Evolutionary conservation across 2,888 invertebrate species (phyloP).

Genomic region (Eretmocerus hayati): DNA sequence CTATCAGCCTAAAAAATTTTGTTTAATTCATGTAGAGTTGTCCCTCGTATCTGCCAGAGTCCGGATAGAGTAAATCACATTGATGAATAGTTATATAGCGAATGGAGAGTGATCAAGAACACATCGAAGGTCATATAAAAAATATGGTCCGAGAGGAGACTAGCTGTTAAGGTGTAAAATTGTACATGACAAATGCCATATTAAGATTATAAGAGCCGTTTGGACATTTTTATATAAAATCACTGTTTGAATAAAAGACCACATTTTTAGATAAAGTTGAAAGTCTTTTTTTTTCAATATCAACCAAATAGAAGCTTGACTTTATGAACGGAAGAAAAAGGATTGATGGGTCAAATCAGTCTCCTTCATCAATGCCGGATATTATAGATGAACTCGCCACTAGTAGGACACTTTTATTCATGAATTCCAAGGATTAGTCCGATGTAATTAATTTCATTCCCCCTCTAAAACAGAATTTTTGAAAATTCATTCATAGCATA

Average conservation of each 20-base stretch:
- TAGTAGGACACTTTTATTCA: too few species aligned
- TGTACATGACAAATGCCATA: slow-evolving; percentile 21
- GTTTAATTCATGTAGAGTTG: slow-evolving; percentile 5
- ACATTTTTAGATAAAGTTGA: slow-evolving; percentile 13
- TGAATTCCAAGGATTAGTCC: too few species aligned
- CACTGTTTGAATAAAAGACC: slow-evolving; percentile 19
- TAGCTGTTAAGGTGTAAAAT: slow-evolving; percentile 18
- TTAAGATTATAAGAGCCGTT: slow-evolving; percentile 15
- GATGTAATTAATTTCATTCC: too few species aligned
- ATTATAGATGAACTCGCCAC: too few species aligned
- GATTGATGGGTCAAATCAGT: too few species aligned
- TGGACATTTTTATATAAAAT: slow-evolving; percentile 21
- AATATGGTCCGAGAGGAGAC: neutral
- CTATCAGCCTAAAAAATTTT: slow-evolving; percentile 11
- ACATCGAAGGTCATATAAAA: slow-evolving; percentile 15
- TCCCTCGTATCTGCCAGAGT: slow-evolving; percentile 8
- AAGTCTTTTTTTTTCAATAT: too few species aligned
- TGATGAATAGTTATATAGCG: slow-evolving; percentile 3
- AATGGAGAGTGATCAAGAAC: slow-evolving; percentile 6
- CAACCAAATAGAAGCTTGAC: too few species aligned
- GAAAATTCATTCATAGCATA: too few species aligned
- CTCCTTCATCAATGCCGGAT: too few species aligned
- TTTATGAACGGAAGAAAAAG: too few species aligned
- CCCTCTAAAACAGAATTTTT: too few species aligned
- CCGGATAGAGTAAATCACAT: slow-evolving; percentile 6